phyloP scores from a whole-genome alignment of 2,797 vertebrate species.

The Alfaro cultratus region DNA sequence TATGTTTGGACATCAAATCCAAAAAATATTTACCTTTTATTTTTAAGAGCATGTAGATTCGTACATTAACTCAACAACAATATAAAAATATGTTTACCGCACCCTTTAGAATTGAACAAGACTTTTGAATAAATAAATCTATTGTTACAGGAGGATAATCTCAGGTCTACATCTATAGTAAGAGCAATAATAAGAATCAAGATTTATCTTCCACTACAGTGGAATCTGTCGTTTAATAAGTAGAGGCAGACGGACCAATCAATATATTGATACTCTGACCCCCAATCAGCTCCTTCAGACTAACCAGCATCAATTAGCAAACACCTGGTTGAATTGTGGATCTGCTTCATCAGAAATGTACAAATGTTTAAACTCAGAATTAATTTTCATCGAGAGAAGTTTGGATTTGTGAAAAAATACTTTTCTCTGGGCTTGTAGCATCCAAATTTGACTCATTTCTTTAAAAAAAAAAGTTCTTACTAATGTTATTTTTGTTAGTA shows the following conservation, averaged over 20 bases:
- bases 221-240: too few species aligned
- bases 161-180: neutral
- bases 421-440: neutral
- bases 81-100: neutral
- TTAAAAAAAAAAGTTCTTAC: neutral
- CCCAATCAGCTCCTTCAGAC: too few species aligned
- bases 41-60: too few species aligned
- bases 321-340: too few species aligned
- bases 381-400: neutral
- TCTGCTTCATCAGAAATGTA: neutral
- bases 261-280: too few species aligned
- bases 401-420: neutral
- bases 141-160: neutral
- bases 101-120: neutral
- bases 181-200: too few species aligned
- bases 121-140: neutral
- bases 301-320: too few species aligned
- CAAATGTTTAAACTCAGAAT: neutral
- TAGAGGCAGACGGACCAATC: too few species aligned
- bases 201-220: too few species aligned
- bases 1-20: neutral
- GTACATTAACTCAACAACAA: too few species aligned
- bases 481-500: neutral
- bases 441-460: neutral
- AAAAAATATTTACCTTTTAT: neutral